phyloP scores from a whole-genome alignment of 2,797 vertebrate species.

The Hipposideros larvatus region DNA sequence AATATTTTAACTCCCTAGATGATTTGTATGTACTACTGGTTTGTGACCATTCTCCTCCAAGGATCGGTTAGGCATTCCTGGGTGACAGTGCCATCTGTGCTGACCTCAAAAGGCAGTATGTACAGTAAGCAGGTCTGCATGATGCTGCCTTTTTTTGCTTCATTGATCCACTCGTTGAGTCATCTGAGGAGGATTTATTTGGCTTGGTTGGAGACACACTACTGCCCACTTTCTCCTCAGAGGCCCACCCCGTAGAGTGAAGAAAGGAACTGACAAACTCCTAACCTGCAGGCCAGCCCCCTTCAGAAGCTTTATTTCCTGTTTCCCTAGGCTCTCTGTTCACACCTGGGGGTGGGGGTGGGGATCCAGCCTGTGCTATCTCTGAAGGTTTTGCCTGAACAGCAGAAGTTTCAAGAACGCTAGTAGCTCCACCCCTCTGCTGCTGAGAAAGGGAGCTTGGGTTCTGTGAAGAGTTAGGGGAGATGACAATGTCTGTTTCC shows the following conservation, averaged over 20 bases:
- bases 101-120: neutral
- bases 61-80: neutral
- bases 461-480: neutral
- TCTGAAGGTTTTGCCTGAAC: neutral
- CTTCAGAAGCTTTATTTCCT: neutral
- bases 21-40: neutral
- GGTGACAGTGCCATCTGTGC: neutral
- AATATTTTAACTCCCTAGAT: neutral
- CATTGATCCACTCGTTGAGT: neutral
- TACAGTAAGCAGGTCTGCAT: neutral
- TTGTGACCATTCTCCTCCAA: neutral
- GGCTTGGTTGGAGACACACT: neutral
- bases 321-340: neutral
- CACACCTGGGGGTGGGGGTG: too few relatives aligned
- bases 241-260: neutral
- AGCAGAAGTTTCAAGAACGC: neutral
- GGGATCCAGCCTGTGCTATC: neutral
- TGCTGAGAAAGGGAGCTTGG: neutral
- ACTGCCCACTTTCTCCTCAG: neutral
- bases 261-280: neutral
- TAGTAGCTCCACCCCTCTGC: neutral
- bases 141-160: neutral
- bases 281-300: neutral
- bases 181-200: conserved; percentile 18
- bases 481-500: neutral